Evolutionary conservation across 2,888 invertebrate genomes (phyloP).

Genomic region (Malachius bipustulatus): DNA sequence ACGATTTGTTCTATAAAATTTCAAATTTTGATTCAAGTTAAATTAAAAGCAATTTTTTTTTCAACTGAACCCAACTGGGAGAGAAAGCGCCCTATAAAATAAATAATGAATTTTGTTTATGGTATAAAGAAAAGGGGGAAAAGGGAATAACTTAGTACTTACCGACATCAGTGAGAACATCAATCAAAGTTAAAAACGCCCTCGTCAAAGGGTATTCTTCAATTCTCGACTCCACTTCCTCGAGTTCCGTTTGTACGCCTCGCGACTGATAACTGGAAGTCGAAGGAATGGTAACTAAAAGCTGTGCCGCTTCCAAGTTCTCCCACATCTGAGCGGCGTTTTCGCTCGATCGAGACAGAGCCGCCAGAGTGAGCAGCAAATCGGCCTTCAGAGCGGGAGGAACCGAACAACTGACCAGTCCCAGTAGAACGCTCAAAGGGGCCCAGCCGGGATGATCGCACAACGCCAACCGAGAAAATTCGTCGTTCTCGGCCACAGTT

Average conservation of each 20-base stretch:
- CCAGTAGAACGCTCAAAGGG: conserved; percentile 64
- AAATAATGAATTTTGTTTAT: no score
- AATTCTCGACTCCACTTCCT: conserved; percentile 81
- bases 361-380: conserved; percentile 63
- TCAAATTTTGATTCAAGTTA: no score
- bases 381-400: conserved; percentile 77
- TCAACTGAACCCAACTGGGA: no score
- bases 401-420: conserved; percentile 77
- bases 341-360: conserved; percentile 64
- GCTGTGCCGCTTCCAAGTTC: conserved; percentile 68
- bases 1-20: no score
- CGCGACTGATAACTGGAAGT: conserved; percentile 51
- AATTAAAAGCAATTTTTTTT: no score
- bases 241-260: conserved; percentile 71
- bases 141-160: no score
- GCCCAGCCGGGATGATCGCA: conserved; percentile 86
- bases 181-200: conserved; percentile 65
- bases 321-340: conserved; percentile 78
- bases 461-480: conserved; percentile 65
- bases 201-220: conserved; percentile 84
- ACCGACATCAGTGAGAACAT: conserved; percentile 59
- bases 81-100: no score
- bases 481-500: conserved; percentile 67
- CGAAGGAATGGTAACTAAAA: conserved; percentile 56
- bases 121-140: no score